Percentiles rank a stretch among this genome's conserved stretches.
Conservation (phyloP, 1,140 invertebrate genomes). For the Scaptomyza pallida region DNA sequence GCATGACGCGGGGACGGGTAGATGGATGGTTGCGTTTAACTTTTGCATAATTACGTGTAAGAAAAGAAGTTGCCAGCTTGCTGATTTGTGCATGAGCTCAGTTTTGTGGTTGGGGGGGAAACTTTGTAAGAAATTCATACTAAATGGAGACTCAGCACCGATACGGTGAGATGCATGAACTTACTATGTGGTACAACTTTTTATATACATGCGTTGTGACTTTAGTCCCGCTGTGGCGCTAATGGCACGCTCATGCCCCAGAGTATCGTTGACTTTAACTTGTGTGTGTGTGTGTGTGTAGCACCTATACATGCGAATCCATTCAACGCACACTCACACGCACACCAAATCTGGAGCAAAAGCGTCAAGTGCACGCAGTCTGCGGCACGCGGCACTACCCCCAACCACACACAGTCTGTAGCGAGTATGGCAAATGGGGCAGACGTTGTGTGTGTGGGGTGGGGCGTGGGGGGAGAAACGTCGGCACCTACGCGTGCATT, state of each 20-base stretch:
- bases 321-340: conserved; percentile 11
- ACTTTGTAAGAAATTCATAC: conserved; percentile 38
- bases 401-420: neutral
- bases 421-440: conserved; percentile 53
- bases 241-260: conserved; percentile 54
- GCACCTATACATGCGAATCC: conserved; percentile 10
- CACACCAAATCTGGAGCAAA: conserved; percentile 70
- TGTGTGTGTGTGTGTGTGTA: conserved; percentile 2
- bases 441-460: conserved; percentile 43
- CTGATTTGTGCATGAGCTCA: conserved; percentile 21
- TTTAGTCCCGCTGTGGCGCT: conserved; percentile 42
- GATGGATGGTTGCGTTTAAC: conserved; percentile 59
- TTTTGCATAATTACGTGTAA: conserved; percentile 79
- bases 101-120: conserved; percentile 18
- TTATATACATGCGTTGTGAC: conserved; percentile 43
- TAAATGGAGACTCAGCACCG: conserved; percentile 3
- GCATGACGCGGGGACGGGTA: neutral
- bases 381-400: conserved; percentile 33
- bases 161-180: conserved; percentile 19
- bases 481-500: conserved; percentile 48
- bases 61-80: conserved; percentile 41
- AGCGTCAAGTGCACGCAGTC: conserved; percentile 76
- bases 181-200: conserved; percentile 64
- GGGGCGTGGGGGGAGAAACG: neutral
- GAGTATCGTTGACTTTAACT: conserved; percentile 60